Percentiles rank a stretch among this genome's conserved stretches.
These are phyloP conservation scores for Drosophila histrio DNA, from an alignment of 2,888 invertebrate genomes.

Conservation along the genomic window DNA sequence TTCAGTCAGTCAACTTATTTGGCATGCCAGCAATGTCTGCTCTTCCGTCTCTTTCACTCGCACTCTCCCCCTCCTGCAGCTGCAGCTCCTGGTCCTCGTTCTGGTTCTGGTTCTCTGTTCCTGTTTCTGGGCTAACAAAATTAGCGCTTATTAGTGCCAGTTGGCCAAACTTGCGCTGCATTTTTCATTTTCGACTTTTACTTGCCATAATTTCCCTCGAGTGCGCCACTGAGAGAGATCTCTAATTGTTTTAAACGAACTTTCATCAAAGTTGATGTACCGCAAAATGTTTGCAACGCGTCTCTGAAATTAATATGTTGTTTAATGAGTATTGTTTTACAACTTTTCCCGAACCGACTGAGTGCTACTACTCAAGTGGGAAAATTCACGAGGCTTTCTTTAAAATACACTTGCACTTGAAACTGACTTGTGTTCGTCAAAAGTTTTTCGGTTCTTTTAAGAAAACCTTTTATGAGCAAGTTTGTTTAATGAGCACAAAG, in stretches of 20 bases:
- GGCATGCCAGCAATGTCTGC: slow-evolving; percentile 42
- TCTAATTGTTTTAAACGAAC: slow-evolving; percentile 74
- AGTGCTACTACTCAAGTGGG: neutral
- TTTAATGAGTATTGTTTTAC: slow-evolving; percentile 59
- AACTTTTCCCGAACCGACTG: slow-evolving; percentile 30
- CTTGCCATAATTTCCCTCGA: slow-evolving; percentile 65
- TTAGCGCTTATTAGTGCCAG: slow-evolving; percentile 78
- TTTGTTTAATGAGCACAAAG: neutral
- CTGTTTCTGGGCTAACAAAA: slow-evolving; percentile 66
- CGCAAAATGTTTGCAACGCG: slow-evolving; percentile 57
- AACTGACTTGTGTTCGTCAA: slow-evolving; percentile 16
- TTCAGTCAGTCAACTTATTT: slow-evolving; percentile 35
- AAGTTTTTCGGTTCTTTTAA: slow-evolving; percentile 7
- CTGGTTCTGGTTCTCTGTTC: slow-evolving; percentile 4
- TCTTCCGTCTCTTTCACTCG: slow-evolving; percentile 6
- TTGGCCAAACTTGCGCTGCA: slow-evolving; percentile 66
- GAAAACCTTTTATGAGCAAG: neutral
- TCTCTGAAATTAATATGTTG: slow-evolving; percentile 56
- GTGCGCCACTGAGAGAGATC: slow-evolving; percentile 53
- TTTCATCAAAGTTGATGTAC: slow-evolving; percentile 61
- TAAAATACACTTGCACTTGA: slow-evolving; percentile 22
- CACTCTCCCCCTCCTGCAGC: neutral
- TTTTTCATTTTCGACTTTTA: slow-evolving; percentile 50
- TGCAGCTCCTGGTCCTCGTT: neutral
- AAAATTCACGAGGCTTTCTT: neutral